Evolutionary conservation across 1,140 invertebrate genomes (phyloP).

Genomic region (Meloidogyne floridensis): DNA sequence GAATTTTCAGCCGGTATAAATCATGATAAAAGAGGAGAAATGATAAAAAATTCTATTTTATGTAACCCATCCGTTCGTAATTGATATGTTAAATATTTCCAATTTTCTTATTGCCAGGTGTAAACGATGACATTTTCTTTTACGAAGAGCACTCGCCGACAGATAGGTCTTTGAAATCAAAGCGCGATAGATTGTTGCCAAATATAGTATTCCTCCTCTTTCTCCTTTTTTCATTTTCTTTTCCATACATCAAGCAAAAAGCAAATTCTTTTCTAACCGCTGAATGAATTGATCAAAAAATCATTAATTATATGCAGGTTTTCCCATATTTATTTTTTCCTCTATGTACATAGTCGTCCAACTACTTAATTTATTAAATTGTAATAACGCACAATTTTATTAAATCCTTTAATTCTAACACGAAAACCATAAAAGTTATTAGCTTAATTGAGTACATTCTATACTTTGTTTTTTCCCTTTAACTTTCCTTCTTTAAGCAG

Average conservation of each 20-base stretch:
- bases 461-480: no score
- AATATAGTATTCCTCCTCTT: neutral
- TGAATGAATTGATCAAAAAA: constrained; percentile 5
- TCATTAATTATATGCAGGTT: constrained; percentile 3
- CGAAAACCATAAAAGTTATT: constrained; percentile 9
- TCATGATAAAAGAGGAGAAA: neutral
- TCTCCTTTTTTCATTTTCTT: neutral
- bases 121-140: neutral
- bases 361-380: constrained; percentile 7
- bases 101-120: neutral
- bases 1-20: neutral
- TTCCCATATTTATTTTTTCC: neutral
- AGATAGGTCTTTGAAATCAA: neutral
- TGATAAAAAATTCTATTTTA: neutral
- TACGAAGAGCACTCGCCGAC: neutral
- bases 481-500: neutral
- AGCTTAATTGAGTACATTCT: neutral
- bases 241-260: no score
- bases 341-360: neutral
- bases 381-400: neutral
- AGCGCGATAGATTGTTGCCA: constrained; percentile 7
- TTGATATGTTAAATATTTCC: no score
- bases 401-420: constrained; percentile 1
- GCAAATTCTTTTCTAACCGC: neutral
- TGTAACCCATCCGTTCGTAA: neutral